Base-by-base conservation (phyloP, 2,797 vertebrate genomes). In the Saxicola maurus region DNA sequence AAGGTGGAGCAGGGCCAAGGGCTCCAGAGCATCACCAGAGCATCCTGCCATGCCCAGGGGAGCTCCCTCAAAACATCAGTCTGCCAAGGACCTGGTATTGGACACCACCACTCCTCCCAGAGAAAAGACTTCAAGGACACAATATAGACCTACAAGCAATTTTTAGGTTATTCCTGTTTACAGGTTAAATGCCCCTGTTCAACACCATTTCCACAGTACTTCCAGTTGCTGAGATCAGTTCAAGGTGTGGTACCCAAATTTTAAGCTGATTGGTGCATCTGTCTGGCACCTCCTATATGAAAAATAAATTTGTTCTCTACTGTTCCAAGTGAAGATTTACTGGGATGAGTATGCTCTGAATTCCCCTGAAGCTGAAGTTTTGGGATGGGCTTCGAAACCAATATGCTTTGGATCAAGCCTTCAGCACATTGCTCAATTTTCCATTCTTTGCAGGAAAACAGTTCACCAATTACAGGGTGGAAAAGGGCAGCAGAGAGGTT, bases 391-490 rank as follows among this genome's bases (percentile, higher is more conserved):
- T 91, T 87, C 19, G 3, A 91, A 92, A 89, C 71, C 91, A 94
- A 86, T 52, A 55, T 92, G 92, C 94, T 92, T 95, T 95, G 87
- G 80, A 95, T 94, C 87, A 91, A 94, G 80, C 35, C 77, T 67
- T 84, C 74, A 59, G 77, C 68, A 87, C 51, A 88, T 94, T 96
- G 94, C 91, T 89, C 91, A 94, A 95, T 93, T 96, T 94, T 95
- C 94, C 92, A 91, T 94, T 94, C 91, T 91, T 51, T 55, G 71
- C 73, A 93, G 52, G 71, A 94, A 95, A 94, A 89, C 92, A 93
- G 75, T 91, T 74, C 82, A 79, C 91, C 94, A 94, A 17, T 86
- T 83, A 55, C 18, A 86, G 71, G 15, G 80, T 86, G 74, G 80
- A 93, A 92, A 90, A 87, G 80, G 89, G 74, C 80, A 86, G 80